Evolutionary conservation across 2,888 invertebrate genomes (phyloP).

Genomic region (Diaperis boleti): DNA sequence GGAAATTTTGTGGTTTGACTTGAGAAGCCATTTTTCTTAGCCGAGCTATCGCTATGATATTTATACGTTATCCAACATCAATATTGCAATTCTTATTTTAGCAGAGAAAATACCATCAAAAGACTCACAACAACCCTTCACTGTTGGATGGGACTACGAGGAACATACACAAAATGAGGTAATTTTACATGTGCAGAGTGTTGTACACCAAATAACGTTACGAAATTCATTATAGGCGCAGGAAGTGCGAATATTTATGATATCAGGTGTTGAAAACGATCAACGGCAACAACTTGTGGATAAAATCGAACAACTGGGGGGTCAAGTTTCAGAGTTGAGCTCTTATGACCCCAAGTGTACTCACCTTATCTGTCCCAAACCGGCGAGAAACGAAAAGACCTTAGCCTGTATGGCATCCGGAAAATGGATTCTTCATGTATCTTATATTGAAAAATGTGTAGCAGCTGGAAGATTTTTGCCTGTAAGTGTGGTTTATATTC

Average conservation of each 20-base stretch:
- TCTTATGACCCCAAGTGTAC: slow-evolving; percentile 75
- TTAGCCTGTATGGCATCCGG: slow-evolving; percentile 89
- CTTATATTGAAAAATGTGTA: slow-evolving; percentile 79
- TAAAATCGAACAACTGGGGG: slow-evolving; percentile 68
- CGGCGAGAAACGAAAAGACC: slow-evolving; percentile 88
- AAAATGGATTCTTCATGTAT: slow-evolving; percentile 88
- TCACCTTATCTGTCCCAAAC: slow-evolving; percentile 82
- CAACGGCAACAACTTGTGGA: slow-evolving; percentile 48
- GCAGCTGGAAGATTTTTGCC: slow-evolving; percentile 73
- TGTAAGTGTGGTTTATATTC: too few relatives aligned
- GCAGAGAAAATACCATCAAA: slow-evolving; percentile 51
- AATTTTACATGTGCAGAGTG: background rate
- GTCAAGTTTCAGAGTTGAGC: slow-evolving; percentile 70
- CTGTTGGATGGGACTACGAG: slow-evolving; percentile 80
- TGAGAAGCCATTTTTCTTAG: too few relatives aligned
- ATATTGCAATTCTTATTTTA: too few relatives aligned
- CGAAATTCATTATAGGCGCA: too few relatives aligned
- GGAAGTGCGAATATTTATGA: slow-evolving; percentile 54
- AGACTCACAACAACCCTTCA: slow-evolving; percentile 74
- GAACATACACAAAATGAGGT: slow-evolving; percentile 43
- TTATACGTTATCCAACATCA: too few relatives aligned
- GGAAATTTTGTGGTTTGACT: too few relatives aligned
- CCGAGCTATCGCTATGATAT: too few relatives aligned
- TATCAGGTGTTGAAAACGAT: slow-evolving; percentile 58
- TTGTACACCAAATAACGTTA: too few relatives aligned